phyloP scores from a whole-genome alignment of 2,113 vertebrate genomes.

The Sporophila hypoxantha region DNA sequence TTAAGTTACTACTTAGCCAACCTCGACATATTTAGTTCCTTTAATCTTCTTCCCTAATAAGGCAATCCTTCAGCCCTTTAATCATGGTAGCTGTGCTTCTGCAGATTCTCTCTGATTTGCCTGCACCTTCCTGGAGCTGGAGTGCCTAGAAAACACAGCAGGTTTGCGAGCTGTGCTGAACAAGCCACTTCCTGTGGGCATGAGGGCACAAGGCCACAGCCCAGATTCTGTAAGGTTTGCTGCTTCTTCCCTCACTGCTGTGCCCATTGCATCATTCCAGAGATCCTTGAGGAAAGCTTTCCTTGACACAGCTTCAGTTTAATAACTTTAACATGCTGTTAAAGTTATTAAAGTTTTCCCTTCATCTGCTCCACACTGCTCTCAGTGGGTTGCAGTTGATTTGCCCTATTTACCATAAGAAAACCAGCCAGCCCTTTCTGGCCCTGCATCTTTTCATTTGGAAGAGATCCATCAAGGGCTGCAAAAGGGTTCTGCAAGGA shows the following conservation, averaged over 20 bases:
- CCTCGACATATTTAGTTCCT: constrained; percentile 59
- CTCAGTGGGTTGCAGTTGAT: not conserved
- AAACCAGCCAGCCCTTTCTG: not conserved
- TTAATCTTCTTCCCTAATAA: constrained; percentile 58
- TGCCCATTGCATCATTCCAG: not conserved
- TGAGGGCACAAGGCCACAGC: not conserved
- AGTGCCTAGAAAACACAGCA: not conserved
- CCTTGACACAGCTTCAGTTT: not conserved
- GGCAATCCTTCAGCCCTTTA: constrained; percentile 52
- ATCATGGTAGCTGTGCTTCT: constrained; percentile 46
- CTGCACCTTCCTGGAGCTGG: constrained; percentile 19
- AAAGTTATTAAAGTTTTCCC: not conserved
- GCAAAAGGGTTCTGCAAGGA: not conserved
- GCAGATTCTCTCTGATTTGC: constrained; percentile 44
- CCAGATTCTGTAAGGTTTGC: not conserved
- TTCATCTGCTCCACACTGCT: not conserved
- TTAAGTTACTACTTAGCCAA: constrained; percentile 56
- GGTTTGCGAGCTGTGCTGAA: not conserved
- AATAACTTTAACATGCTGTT: not conserved
- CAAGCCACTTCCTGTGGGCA: not conserved
- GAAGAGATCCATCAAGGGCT: not conserved
- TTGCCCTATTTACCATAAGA: not conserved
- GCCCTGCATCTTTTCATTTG: not conserved
- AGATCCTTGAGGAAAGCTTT: not conserved
- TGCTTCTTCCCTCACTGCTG: not conserved